Conservation (phyloP, 2,888 invertebrate species). For the Anodontia alba region DNA sequence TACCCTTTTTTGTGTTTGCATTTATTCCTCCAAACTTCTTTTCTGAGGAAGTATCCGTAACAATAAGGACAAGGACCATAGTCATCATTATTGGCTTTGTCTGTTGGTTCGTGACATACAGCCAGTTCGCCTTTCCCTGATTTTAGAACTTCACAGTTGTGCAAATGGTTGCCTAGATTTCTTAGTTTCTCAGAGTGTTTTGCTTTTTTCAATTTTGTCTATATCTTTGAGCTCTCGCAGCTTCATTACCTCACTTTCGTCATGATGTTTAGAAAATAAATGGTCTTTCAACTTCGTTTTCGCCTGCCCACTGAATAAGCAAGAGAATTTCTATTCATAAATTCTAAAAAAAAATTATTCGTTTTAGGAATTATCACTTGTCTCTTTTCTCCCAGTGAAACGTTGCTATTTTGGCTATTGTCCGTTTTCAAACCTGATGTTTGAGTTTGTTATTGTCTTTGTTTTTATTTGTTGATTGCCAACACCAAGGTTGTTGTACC, state of each 20-base stretch:
- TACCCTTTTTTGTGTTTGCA: neutral
- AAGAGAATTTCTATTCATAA: conserved; percentile 12
- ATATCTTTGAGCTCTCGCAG: neutral
- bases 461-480: too few relatives aligned
- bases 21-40: neutral
- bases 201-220: neutral
- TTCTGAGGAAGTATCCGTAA: neutral
- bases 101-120: neutral
- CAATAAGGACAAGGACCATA: conserved; percentile 10
- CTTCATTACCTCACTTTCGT: neutral
- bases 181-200: neutral
- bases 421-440: neutral
- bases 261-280: neutral
- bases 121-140: neutral
- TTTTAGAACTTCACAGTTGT: conserved; percentile 8
- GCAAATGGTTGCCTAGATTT: conserved; percentile 19
- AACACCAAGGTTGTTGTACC: too few relatives aligned
- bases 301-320: neutral
- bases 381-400: neutral
- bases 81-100: neutral
- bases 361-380: conserved; percentile 1
- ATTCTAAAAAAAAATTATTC: neutral
- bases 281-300: neutral
- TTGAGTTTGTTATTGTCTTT: too few relatives aligned
- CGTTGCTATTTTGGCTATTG: neutral